Base-by-base conservation (phyloP, 2,113 vertebrate species). In the Scatophagus argus region DNA sequence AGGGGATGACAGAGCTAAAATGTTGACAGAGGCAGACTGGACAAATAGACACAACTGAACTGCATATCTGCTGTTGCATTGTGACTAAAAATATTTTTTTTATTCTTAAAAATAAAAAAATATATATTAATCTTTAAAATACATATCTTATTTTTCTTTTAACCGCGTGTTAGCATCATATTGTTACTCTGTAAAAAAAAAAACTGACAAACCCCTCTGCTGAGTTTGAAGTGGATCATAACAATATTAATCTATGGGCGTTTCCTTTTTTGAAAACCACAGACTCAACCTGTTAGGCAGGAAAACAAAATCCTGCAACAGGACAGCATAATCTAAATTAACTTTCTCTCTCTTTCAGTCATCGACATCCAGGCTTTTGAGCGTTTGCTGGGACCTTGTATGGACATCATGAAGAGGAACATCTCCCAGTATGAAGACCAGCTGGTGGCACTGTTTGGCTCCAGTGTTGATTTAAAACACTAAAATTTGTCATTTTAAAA, bases 381-480 rank as follows among this genome's bases (percentile, higher is more conserved):
- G 92, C 95, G 98, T 81, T 91, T 99, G 89, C 94, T 99, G 90
- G 98, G 98, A 74, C 96, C 97, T 78, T 99, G 97, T 89, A 98
- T 97, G 96, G 96, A 99, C 93, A 99, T 99, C 94, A 97, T 99
- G 97, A 98, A 98, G 96, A 97, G 97, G 88, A 99, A 99, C 93
- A 98, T 98, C 92, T 94, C 95, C 14, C 95, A 98, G 89, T 99
- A 99, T 5, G 94, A 99, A 82, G 96, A 99, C 78, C 97, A 99
- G 77, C 95, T 97, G 92, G 96, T 96, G 94, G 96, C 96, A 54
- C 91, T 99, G 91, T 98, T 99, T 86, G 97, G 97, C 86, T 97
- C 96, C 85, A 97, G 95, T 92, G 93, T 96, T 81, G 96, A 98
- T 94, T 91, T 97, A 86, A 92, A 90, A 85, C 83, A 92, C 44